Conservation (phyloP, 2,113 vertebrate species). For the Notechis scutatus region DNA sequence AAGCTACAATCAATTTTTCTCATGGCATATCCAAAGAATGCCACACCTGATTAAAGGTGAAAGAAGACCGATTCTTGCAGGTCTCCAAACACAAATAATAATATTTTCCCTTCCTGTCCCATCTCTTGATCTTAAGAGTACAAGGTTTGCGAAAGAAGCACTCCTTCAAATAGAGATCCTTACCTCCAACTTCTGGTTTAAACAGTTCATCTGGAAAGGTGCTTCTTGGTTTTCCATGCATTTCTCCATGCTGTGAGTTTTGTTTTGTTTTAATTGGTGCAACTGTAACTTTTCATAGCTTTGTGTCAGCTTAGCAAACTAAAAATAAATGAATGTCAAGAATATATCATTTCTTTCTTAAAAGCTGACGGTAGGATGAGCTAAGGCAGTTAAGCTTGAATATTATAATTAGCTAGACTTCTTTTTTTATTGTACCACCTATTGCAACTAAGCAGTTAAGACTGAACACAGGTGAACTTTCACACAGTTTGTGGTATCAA, state of each 20-base stretch:
- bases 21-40: not conserved
- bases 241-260: constrained; percentile 20
- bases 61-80: not conserved
- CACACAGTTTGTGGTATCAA: constrained; percentile 36
- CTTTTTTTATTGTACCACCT: constrained; percentile 11
- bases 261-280: constrained; percentile 63
- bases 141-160: too few relatives aligned
- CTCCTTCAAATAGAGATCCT: constrained; percentile 16
- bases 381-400: constrained; percentile 40
- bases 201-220: constrained; percentile 48
- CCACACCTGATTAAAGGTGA: not conserved
- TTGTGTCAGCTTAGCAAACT: constrained; percentile 71
- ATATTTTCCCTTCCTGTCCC: not conserved
- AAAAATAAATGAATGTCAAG: constrained; percentile 51
- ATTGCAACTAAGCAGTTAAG: constrained; percentile 49
- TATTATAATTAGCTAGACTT: constrained; percentile 38
- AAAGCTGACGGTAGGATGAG: constrained; percentile 23
- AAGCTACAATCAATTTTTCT: not conserved
- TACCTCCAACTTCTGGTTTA: constrained; percentile 71
- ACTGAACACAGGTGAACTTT: constrained; percentile 32
- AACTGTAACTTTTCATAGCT: constrained; percentile 72
- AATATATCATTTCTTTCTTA: constrained; percentile 12
- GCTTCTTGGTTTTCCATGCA: constrained; percentile 43
- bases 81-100: not conserved
- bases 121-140: not conserved